Conservation (phyloP, 2,113 vertebrate species). For the Erythrolamprus reginae region DNA sequence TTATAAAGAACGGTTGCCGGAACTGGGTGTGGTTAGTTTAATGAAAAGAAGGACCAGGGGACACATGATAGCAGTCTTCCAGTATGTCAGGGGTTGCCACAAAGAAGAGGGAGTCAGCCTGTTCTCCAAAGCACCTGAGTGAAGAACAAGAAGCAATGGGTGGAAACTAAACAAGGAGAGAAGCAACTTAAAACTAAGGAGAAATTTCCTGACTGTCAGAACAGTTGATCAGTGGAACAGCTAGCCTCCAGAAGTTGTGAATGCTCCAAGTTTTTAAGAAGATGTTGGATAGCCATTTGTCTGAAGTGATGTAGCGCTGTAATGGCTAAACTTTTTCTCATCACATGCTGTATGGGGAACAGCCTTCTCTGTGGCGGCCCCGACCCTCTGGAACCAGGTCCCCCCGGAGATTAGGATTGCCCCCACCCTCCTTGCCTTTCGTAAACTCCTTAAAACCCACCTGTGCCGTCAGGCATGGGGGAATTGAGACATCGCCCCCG, state of each 20-base stretch:
- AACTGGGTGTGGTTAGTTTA: neutral
- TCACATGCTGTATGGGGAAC: too few relatives aligned
- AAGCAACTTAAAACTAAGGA: neutral
- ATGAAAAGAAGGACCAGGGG: neutral
- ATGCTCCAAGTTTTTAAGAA: neutral
- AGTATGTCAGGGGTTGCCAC: neutral
- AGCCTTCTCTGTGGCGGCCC: too few relatives aligned
- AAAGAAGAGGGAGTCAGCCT: neutral
- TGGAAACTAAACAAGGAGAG: neutral
- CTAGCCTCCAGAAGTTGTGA: neutral
- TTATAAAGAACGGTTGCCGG: fast-evolving
- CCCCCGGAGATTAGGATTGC: too few relatives aligned
- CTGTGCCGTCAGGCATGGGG: too few relatives aligned
- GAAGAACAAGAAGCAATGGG: neutral
- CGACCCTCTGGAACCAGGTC: too few relatives aligned
- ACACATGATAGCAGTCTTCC: too few relatives aligned
- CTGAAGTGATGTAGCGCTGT: too few relatives aligned
- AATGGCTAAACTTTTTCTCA: too few relatives aligned
- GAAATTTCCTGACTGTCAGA: neutral
- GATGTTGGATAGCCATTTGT: neutral
- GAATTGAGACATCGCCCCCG: too few relatives aligned
- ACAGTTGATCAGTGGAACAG: too few relatives aligned
- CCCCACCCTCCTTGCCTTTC: too few relatives aligned
- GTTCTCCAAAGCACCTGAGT: neutral
- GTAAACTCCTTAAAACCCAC: too few relatives aligned